Evolutionary conservation across 92 coral and sea anemone species (phyloP).

Genomic region (Palythoa grandis): DNA sequence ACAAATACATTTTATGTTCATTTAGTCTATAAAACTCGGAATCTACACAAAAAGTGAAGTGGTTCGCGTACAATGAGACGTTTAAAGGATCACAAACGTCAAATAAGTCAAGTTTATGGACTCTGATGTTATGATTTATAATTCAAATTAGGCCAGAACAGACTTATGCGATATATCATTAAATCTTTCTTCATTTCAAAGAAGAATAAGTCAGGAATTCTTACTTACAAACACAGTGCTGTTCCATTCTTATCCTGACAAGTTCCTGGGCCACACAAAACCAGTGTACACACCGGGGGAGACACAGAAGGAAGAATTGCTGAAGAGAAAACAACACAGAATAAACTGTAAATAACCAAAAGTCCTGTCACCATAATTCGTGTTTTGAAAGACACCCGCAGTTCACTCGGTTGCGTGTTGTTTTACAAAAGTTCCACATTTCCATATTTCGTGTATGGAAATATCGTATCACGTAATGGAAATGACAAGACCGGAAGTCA

Average conservation of each 20-base stretch:
- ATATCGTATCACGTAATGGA: not conserved
- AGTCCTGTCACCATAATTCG: not conserved
- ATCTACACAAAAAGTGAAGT: not conserved
- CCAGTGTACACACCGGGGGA: constrained; percentile 86
- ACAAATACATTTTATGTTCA: too few species aligned
- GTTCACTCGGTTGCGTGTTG: too few species aligned
- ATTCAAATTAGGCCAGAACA: not conserved
- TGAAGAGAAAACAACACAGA: constrained; percentile 24
- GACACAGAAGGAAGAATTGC: constrained; percentile 57
- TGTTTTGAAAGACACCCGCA: not conserved
- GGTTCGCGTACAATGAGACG: not conserved
- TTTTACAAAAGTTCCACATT: too few species aligned
- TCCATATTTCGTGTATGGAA: not conserved
- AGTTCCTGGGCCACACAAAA: constrained; percentile 81
- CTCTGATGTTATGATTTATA: not conserved
- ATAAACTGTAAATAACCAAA: not conserved
- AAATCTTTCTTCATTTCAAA: not conserved
- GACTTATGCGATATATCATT: not conserved
- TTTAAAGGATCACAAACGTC: not conserved
- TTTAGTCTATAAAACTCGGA: not conserved
- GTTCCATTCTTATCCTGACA: constrained; percentile 67
- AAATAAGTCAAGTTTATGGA: not conserved
- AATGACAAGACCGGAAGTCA: not conserved
- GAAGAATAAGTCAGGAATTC: not conserved
- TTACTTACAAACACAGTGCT: constrained; percentile 85